Conservation (phyloP, 2,113 vertebrate genomes). For the Sakesphorus luctuosus region DNA sequence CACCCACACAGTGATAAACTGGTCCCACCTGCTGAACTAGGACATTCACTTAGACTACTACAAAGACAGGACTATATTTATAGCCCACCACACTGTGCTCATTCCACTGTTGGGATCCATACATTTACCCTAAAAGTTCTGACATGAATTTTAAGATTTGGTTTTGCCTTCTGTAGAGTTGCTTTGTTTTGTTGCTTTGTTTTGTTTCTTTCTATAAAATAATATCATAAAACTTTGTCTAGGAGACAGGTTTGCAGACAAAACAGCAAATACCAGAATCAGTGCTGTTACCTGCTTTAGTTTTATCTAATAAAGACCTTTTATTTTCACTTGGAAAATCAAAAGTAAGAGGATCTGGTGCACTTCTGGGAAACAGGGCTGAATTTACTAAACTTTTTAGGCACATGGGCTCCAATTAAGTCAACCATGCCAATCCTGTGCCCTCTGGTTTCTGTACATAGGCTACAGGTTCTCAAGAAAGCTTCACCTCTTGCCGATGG, state of each 20-base stretch:
- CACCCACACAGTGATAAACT: no score
- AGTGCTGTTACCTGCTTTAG: neutral
- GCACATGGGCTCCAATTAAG: neutral
- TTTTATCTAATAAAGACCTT: neutral
- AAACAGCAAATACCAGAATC: neutral
- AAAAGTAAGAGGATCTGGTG: neutral
- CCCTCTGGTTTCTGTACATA: neutral
- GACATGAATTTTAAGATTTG: neutral
- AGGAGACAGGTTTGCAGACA: neutral
- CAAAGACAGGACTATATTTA: neutral
- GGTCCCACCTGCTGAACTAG: no score
- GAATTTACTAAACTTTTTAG: neutral
- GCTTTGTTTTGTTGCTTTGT: neutral
- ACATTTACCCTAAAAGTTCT: neutral
- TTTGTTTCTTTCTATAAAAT: neutral
- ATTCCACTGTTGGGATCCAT: neutral
- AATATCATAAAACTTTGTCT: neutral
- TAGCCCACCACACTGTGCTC: neutral
- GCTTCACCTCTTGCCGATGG: neutral
- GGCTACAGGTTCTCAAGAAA: neutral
- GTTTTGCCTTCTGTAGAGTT: neutral
- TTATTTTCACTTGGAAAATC: neutral
- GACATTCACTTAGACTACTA: neutral
- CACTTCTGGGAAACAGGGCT: neutral
- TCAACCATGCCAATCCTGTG: neutral